These are phyloP conservation scores for Macrosteles quadrilineatus DNA, from an alignment of 1,140 invertebrate genomes.

Conservation along the genomic window DNA sequence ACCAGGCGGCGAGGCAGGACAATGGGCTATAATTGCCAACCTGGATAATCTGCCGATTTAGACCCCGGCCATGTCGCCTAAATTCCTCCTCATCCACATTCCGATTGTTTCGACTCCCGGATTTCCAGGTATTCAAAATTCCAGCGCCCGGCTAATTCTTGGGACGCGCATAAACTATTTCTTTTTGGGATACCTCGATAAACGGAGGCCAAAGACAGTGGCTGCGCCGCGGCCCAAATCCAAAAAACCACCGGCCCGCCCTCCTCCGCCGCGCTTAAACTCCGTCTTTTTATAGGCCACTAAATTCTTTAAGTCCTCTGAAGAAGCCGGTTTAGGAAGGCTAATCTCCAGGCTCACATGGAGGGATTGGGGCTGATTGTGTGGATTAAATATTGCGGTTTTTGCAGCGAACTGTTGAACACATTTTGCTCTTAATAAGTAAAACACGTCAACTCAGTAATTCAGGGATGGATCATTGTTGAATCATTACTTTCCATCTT, in stretches of 20 bases:
- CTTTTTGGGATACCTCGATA: constrained; percentile 36
- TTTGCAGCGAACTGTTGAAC: no score
- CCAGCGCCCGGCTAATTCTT: constrained; percentile 26
- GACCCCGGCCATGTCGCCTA: constrained; percentile 31
- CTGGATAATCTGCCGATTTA: constrained; percentile 36
- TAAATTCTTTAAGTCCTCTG: constrained; percentile 36
- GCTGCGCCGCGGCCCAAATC: constrained; percentile 32
- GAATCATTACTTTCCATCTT: no score
- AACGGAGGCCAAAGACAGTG: constrained; percentile 29
- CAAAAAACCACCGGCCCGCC: constrained; percentile 17
- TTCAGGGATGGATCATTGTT: no score
- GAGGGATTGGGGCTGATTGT: no score
- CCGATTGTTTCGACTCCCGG: constrained; percentile 28
- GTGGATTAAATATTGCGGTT: no score
- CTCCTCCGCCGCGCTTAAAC: constrained; percentile 17
- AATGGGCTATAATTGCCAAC: constrained; percentile 17
- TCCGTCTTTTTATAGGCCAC: constrained; percentile 33
- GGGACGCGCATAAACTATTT: constrained; percentile 34
- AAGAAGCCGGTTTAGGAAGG: constrained; percentile 33
- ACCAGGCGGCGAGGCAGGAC: neutral
- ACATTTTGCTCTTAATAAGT: no score
- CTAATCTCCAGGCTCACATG: constrained; percentile 22
- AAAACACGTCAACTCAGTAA: no score
- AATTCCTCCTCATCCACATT: constrained; percentile 29
- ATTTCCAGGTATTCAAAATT: constrained; percentile 37